Conservation (phyloP, 2,113 vertebrate species). For the Psittacara wagleri region DNA sequence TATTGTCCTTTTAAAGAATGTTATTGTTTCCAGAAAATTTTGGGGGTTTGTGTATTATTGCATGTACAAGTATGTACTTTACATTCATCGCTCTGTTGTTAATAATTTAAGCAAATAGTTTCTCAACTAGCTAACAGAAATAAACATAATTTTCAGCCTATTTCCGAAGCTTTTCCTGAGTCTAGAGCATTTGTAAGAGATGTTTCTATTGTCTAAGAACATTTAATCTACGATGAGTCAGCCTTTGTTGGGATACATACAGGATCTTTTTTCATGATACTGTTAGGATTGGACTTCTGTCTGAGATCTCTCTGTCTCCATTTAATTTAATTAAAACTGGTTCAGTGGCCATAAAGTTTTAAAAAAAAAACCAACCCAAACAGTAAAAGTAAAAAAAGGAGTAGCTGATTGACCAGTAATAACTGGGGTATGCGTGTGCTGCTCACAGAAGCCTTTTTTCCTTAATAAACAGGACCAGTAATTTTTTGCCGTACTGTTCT, state of each 20-base stretch:
- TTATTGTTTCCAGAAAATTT: background rate
- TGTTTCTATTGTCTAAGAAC: background rate
- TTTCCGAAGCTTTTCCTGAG: background rate
- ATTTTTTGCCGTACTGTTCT: background rate
- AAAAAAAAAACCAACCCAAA: background rate
- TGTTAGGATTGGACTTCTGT: background rate
- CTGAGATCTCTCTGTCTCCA: background rate
- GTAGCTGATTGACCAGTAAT: background rate
- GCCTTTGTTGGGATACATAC: background rate
- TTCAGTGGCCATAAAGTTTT: background rate
- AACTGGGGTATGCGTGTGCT: rapidly evolving
- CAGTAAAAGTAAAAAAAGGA: background rate
- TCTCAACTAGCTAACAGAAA: background rate
- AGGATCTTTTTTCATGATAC: background rate
- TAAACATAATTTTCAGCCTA: background rate
- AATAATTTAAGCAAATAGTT: background rate
- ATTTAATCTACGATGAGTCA: background rate
- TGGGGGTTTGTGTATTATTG: background rate
- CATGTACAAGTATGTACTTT: background rate
- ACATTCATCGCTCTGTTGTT: background rate
- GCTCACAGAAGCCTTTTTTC: background rate
- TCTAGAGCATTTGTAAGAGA: background rate
- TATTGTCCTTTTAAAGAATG: background rate
- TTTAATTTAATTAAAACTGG: background rate
- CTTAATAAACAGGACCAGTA: background rate